Conservation (phyloP, 1,140 invertebrate species). For the Drosophila lowei region DNA sequence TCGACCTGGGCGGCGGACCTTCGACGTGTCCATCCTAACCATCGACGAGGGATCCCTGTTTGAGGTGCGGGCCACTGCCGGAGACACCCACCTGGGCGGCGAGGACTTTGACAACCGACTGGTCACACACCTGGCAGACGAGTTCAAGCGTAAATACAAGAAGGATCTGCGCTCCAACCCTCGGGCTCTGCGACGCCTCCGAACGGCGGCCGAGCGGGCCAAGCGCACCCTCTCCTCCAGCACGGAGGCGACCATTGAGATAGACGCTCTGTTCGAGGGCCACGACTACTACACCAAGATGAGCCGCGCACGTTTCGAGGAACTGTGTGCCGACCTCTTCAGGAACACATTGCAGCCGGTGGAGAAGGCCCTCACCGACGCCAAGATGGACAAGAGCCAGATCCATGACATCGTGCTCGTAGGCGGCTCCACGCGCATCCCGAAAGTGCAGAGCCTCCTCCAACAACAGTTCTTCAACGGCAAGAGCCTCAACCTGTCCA, state of each 20-base stretch:
- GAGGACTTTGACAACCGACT: constrained; percentile 92
- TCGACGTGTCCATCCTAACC: constrained; percentile 93
- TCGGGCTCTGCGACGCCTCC: constrained; percentile 89
- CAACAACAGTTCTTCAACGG: constrained; percentile 87
- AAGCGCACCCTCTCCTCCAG: constrained; percentile 88
- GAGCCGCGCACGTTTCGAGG: constrained; percentile 92
- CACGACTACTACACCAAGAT: constrained; percentile 94
- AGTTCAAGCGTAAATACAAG: constrained; percentile 93
- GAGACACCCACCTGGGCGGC: constrained; percentile 89
- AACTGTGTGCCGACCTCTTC: constrained; percentile 93
- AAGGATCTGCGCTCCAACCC: constrained; percentile 90
- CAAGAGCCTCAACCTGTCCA: constrained; percentile 88
- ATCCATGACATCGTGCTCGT: constrained; percentile 87
- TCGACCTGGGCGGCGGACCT: constrained; percentile 90
- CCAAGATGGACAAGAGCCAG: constrained; percentile 88
- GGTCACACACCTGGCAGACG: constrained; percentile 89
- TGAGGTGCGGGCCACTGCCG: constrained; percentile 91
- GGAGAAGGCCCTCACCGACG: constrained; percentile 89
- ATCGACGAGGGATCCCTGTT: constrained; percentile 93
- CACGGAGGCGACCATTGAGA: constrained; percentile 88
- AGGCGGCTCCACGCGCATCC: constrained; percentile 87
- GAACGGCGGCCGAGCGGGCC: constrained; percentile 89
- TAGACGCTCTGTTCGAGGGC: constrained; percentile 89
- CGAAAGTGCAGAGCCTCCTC: constrained; percentile 87
- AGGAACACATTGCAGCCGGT: constrained; percentile 88